A percentile compares a stretch with the other conserved stretches of the same genome.
phyloP scores from a whole-genome alignment of 2,888 invertebrate species.

The Hydriomena furcata region DNA sequence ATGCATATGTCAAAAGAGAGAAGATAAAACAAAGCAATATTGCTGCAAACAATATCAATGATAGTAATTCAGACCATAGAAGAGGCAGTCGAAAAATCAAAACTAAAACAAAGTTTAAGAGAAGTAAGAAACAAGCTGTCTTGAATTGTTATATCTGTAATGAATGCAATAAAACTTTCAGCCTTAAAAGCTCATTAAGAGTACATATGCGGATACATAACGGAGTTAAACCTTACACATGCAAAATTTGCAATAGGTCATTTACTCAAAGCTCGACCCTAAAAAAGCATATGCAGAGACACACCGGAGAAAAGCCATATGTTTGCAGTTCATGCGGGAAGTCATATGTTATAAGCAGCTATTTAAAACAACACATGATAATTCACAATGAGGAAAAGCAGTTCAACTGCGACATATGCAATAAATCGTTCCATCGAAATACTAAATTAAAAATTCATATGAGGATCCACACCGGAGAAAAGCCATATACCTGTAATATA shows the following conservation, averaged over 20 bases:
- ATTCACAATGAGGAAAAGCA: conserved; percentile 15
- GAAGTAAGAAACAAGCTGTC: not conserved
- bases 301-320: conserved; percentile 25
- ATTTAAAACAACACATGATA: conserved; percentile 14
- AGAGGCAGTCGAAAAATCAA: not conserved
- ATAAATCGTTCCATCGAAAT: conserved; percentile 17
- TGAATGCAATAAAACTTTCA: conserved; percentile 14
- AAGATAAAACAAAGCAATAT: not conserved
- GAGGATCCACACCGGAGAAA: conserved; percentile 17
- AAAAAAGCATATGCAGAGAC: conserved; percentile 14
- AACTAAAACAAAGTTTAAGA: conserved; percentile 2
- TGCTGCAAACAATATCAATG: not conserved
- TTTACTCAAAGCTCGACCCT: conserved; percentile 18
- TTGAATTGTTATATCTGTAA: conserved; percentile 8
- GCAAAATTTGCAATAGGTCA: conserved; percentile 15
- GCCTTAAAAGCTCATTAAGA: conserved; percentile 9
- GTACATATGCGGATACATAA: conserved; percentile 17
- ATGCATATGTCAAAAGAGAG: conserved; percentile 4
- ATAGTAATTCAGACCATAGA: not conserved
- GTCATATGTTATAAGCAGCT: conserved; percentile 11
- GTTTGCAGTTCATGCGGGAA: conserved; percentile 24
- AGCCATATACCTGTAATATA: conserved; percentile 15
- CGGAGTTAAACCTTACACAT: conserved; percentile 10
- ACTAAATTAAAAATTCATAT: conserved; percentile 14
- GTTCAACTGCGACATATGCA: conserved; percentile 10